These are phyloP conservation scores for Paraescarpia echinospica DNA, from an alignment of 1,140 invertebrate species.

Conservation along the genomic window DNA sequence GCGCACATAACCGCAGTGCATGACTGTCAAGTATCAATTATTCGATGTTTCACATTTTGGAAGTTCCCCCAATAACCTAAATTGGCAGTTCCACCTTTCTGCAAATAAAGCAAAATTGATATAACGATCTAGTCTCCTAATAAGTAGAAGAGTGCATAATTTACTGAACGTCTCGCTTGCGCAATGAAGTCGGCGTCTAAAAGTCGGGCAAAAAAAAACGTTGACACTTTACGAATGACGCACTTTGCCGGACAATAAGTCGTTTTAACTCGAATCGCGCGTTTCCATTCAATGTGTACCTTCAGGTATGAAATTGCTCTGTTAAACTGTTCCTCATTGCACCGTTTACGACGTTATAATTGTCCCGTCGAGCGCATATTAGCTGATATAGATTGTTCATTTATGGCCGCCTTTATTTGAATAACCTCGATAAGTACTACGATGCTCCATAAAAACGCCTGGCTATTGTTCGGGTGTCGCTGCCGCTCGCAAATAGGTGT, in stretches of 20 bases:
- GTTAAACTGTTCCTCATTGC: not conserved
- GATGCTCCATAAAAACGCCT: not conserved
- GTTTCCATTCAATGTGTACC: not conserved
- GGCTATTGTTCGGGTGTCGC: not conserved
- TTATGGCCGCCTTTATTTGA: not conserved
- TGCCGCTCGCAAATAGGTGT: not conserved
- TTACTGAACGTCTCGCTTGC: not conserved
- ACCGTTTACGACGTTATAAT: not conserved
- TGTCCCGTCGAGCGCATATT: not conserved
- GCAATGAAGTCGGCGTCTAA: not conserved
- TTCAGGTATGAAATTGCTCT: not conserved
- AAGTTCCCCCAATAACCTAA: not conserved
- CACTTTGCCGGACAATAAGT: not conserved
- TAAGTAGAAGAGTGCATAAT: not conserved
- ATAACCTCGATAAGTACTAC: not conserved
- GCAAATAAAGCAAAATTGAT: not conserved
- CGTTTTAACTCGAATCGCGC: not conserved
- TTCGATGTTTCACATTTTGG: not conserved
- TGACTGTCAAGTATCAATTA: not conserved
- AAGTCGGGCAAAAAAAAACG: not conserved
- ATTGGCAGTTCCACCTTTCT: not conserved
- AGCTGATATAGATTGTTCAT: slow-evolving; percentile 1
- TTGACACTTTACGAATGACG: slow-evolving; percentile 1
- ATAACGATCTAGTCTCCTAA: not conserved
- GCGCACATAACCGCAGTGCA: not conserved